Conservation (phyloP, 2,113 vertebrate genomes). For the Elaphurus davidianus region DNA sequence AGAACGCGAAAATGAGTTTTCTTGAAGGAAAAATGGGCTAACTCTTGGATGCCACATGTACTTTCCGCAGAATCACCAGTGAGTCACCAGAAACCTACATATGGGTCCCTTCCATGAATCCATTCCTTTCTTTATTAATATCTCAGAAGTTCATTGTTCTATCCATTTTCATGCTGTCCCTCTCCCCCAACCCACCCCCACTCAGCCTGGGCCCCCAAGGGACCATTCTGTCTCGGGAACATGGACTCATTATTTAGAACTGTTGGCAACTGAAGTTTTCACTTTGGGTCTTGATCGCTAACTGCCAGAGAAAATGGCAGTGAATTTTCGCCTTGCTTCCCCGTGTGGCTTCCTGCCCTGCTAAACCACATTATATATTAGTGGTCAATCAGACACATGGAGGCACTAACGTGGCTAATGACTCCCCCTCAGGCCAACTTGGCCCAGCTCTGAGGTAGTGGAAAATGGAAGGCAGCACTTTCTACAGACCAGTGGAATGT, state of each 20-base stretch:
- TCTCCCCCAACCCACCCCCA: neutral
- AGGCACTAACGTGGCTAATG: neutral
- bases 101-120: neutral
- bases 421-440: neutral
- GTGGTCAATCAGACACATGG: neutral
- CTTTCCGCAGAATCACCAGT: slow-evolving; percentile 55
- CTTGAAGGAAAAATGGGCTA: slow-evolving; percentile 72
- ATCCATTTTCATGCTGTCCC: neutral
- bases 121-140: neutral
- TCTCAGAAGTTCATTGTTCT: neutral
- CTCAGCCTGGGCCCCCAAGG: neutral
- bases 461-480: neutral
- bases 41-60: slow-evolving; percentile 64
- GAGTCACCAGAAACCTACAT: slow-evolving; percentile 54
- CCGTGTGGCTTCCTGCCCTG: neutral
- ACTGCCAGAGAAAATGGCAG: neutral
- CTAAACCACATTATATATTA: neutral
- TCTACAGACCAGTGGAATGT: neutral
- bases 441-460: neutral
- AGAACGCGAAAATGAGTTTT: slow-evolving; percentile 67
- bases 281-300: neutral
- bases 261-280: neutral
- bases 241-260: neutral
- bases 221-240: neutral
- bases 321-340: neutral